Percentiles rank a stretch among this genome's conserved stretches.
phyloP scores from a whole-genome alignment of 2,888 invertebrate species.

The Ochropacha duplaris region DNA sequence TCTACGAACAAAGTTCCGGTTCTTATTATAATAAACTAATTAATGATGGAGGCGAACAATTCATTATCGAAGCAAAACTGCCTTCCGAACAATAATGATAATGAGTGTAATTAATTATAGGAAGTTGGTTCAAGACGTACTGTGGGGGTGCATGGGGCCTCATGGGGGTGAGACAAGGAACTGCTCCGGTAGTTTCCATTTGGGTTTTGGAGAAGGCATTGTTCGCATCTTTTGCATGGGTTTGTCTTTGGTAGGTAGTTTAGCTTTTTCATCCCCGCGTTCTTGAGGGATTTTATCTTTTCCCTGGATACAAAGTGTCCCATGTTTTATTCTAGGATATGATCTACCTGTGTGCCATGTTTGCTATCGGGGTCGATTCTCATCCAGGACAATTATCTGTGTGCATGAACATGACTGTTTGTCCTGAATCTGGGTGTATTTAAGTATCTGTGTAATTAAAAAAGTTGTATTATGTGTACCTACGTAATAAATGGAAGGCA shows the following conservation, averaged over 20 bases:
- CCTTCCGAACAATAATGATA: conserved; percentile 83
- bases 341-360: too few species aligned
- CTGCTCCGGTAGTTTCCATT: conserved; percentile 22
- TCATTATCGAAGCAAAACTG: conserved; percentile 83
- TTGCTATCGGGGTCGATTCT: too few species aligned
- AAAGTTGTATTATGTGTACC: too few species aligned
- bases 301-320: too few species aligned
- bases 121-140: conserved; percentile 80
- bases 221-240: background rate
- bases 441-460: too few species aligned
- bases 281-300: too few species aligned
- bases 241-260: background rate
- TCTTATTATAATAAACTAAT: conserved; percentile 83
- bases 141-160: conserved; percentile 54
- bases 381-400: too few species aligned
- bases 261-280: too few species aligned
- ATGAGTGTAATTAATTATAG: conserved; percentile 83
- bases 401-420: too few species aligned
- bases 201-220: conserved; percentile 41
- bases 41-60: conserved; percentile 81
- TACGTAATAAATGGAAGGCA: too few species aligned
- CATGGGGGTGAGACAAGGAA: conserved; percentile 42
- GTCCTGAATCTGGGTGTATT: too few species aligned
- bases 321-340: too few species aligned
- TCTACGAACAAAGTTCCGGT: conserved; percentile 73